Conservation (phyloP, 1,140 invertebrate species). For the Drosophila asahinai region DNA sequence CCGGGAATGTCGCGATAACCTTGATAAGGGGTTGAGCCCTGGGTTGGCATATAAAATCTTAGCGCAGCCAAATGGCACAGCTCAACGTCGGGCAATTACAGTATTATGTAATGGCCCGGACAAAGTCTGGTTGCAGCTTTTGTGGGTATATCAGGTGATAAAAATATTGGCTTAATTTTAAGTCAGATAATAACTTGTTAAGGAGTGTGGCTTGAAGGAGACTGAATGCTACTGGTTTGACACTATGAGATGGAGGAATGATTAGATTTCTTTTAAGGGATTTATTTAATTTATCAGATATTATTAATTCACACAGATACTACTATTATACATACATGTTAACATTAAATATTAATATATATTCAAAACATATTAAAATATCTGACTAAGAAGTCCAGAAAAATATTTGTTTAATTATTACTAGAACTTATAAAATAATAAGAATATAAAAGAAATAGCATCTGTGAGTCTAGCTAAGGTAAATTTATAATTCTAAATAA, state of each 20-base stretch:
- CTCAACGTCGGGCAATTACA: conserved; percentile 48
- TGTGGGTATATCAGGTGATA: background rate
- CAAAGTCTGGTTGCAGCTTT: conserved; percentile 26
- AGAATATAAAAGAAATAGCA: too few species aligned
- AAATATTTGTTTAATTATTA: too few species aligned
- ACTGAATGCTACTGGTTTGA: background rate
- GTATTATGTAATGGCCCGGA: conserved; percentile 52
- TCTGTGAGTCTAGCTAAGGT: too few species aligned
- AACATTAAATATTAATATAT: too few species aligned
- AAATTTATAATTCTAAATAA: too few species aligned
- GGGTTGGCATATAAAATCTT: conserved; percentile 37
- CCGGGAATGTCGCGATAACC: conserved; percentile 49
- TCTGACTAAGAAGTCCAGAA: too few species aligned
- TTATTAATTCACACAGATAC: background rate
- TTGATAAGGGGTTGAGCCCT: conserved; percentile 25
- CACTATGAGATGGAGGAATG: too few species aligned
- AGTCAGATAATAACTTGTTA: conserved; percentile 12
- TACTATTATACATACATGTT: too few species aligned
- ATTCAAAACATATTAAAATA: too few species aligned
- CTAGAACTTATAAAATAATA: too few species aligned
- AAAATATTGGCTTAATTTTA: conserved; percentile 13
- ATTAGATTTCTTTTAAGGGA: too few species aligned
- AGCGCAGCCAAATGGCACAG: conserved; percentile 46
- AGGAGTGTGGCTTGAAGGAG: background rate
- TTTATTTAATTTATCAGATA: background rate